Percentiles rank a stretch among this genome's conserved stretches.
Evolutionary conservation across 2,888 invertebrate species (phyloP).

Genomic region (Leucoma salicis): DNA sequence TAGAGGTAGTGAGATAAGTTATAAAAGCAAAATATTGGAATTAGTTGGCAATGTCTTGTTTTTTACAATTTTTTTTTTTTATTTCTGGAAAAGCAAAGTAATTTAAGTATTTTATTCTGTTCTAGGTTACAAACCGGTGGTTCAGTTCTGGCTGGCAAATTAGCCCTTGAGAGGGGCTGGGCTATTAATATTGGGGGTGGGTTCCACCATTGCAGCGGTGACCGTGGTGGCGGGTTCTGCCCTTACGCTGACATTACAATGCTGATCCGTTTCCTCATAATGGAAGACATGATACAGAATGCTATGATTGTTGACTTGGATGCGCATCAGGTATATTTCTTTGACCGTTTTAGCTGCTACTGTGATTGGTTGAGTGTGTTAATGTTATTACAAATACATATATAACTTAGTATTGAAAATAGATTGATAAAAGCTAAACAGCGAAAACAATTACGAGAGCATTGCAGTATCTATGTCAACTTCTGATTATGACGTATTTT

Average conservation of each 20-base stretch:
- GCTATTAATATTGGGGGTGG: slow-evolving; percentile 95
- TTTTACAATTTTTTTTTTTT: too few relatives aligned
- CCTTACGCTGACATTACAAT: slow-evolving; percentile 94
- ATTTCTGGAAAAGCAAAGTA: neutral
- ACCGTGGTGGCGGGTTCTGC: slow-evolving; percentile 93
- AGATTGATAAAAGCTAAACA: too few relatives aligned
- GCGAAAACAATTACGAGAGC: too few relatives aligned
- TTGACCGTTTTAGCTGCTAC: too few relatives aligned
- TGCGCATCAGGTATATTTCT: slow-evolving; percentile 91
- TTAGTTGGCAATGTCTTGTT: too few relatives aligned
- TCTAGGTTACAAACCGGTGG: slow-evolving; percentile 90
- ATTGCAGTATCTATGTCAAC: too few relatives aligned
- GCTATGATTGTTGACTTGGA: slow-evolving; percentile 95
- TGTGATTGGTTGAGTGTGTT: too few relatives aligned
- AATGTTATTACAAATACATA: too few relatives aligned
- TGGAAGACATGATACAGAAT: slow-evolving; percentile 81
- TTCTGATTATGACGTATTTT: too few relatives aligned
- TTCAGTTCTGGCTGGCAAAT: slow-evolving; percentile 90
- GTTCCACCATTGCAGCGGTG: slow-evolving; percentile 93
- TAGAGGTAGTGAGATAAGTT: too few relatives aligned
- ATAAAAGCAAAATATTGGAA: too few relatives aligned
- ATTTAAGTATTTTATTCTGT: slow-evolving; percentile 5
- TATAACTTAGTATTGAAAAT: too few relatives aligned
- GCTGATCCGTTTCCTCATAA: slow-evolving; percentile 85
- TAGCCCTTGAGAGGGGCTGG: slow-evolving; percentile 92